Conservation (phyloP, 2,797 vertebrate genomes). For the Ambastaia sidthimunki region DNA sequence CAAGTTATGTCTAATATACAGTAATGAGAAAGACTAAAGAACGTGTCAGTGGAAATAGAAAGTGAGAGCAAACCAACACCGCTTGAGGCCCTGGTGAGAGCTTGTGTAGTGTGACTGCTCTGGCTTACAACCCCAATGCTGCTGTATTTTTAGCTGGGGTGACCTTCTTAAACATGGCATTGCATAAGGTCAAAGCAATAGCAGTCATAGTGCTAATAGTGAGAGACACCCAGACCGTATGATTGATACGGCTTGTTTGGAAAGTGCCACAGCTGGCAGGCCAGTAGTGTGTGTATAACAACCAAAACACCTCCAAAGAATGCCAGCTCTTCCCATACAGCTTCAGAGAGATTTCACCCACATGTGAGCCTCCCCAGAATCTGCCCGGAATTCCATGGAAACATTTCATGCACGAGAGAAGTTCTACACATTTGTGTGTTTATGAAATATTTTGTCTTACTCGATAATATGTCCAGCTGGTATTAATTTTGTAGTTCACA, state of each 20-base stretch:
- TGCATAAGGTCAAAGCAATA: conserved; percentile 37
- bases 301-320: conserved; percentile 9
- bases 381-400: neutral
- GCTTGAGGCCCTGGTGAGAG: neutral
- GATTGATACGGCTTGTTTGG: conserved; percentile 26
- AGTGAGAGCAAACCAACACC: conserved; percentile 47
- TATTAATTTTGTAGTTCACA: neutral
- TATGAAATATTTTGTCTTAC: neutral
- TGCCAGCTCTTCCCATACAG: neutral
- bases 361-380: neutral
- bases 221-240: conserved; percentile 12
- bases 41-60: conserved; percentile 41
- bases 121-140: conserved; percentile 1
- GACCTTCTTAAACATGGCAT: conserved; percentile 36
- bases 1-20: conserved; percentile 39
- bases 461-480: neutral
- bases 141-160: conserved; percentile 44
- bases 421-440: neutral
- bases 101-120: conserved; percentile 21
- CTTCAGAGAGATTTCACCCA: neutral
- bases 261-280: conserved; percentile 18
- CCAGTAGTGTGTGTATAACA: conserved; percentile 10
- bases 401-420: neutral
- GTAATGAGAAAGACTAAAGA: conserved; percentile 37
- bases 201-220: conserved; percentile 8